Percentiles rank a stretch among this genome's conserved stretches.
phyloP scores from a whole-genome alignment of 1,140 invertebrate genomes.

The Drosophila micromelanica region DNA sequence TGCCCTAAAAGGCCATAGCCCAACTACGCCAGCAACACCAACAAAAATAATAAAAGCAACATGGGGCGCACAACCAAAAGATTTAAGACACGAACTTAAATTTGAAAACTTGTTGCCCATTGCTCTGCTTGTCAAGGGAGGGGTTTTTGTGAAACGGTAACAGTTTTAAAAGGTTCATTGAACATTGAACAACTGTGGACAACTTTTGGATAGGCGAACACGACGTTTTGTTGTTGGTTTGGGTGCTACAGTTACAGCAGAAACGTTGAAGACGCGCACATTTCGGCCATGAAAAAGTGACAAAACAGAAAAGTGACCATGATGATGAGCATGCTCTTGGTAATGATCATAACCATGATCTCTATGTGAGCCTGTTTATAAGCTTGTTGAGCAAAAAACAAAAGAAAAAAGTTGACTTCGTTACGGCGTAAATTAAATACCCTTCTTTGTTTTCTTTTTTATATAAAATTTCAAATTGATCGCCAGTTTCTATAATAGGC shows the following conservation, averaged over 20 bases:
- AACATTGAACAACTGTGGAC: conserved; percentile 41
- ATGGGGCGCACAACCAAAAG: conserved; percentile 29
- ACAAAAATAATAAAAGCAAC: not conserved
- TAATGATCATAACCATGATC: conserved; percentile 14
- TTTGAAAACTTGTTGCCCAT: not conserved
- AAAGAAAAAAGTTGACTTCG: not conserved
- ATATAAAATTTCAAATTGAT: too few relatives aligned
- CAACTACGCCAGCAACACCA: not conserved
- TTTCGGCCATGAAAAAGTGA: conserved; percentile 48
- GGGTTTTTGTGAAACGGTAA: conserved; percentile 31
- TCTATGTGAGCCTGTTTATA: conserved; percentile 18
- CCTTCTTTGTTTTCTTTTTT: not conserved
- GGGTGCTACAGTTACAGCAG: conserved; percentile 41
- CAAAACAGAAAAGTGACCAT: not conserved
- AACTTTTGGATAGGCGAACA: conserved; percentile 46
- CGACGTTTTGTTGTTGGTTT: conserved; percentile 13
- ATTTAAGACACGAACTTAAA: conserved; percentile 46
- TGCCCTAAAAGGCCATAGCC: not conserved
- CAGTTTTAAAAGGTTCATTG: conserved; percentile 51
- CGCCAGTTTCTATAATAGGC: too few relatives aligned
- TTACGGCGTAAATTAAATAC: not conserved
- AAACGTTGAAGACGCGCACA: conserved; percentile 7
- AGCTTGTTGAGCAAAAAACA: conserved; percentile 28
- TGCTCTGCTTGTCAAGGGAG: not conserved
- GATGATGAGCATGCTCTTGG: not conserved